phyloP scores from a whole-genome alignment of 92 coral and sea anemone genomes.

The Chrysogorgia sp. region DNA sequence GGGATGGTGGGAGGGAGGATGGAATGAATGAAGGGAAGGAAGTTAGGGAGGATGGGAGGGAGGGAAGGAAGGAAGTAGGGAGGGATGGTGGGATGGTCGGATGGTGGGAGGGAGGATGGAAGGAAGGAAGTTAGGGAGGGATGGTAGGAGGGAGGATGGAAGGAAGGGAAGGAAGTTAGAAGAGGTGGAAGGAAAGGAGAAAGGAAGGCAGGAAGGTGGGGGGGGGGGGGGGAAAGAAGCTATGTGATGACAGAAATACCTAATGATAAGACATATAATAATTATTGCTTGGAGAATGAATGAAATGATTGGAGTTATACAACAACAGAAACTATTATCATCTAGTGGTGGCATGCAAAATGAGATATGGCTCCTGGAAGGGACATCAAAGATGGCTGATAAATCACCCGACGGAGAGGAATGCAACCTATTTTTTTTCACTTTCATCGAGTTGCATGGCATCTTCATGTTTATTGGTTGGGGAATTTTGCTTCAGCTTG shows the following conservation, averaged over 20 bases:
- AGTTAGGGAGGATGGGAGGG: too few relatives aligned
- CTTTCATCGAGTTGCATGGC: slow-evolving; percentile 81
- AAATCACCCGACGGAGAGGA: slow-evolving; percentile 61
- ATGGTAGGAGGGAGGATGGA: background rate
- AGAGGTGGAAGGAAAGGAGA: background rate
- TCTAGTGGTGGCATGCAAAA: slow-evolving; percentile 51
- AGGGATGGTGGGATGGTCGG: too few relatives aligned
- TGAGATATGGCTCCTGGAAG: slow-evolving; percentile 86
- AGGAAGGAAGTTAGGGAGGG: background rate
- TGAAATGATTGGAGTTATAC: background rate
- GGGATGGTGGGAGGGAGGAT: too few relatives aligned
- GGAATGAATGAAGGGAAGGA: too few relatives aligned
- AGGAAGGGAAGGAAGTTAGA: background rate
- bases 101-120: too few relatives aligned
- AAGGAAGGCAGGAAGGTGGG: background rate
- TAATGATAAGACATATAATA: too few relatives aligned
- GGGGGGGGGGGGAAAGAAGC: background rate
- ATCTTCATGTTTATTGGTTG: slow-evolving; percentile 97
- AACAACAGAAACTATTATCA: background rate
- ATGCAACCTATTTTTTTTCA: slow-evolving; percentile 74
- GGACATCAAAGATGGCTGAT: slow-evolving; percentile 70
- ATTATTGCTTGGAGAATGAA: background rate
- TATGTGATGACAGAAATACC: too few relatives aligned
- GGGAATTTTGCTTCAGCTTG: slow-evolving; percentile 89
- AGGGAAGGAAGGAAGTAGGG: too few relatives aligned